Conservation (phyloP, 1,140 invertebrate genomes). For the Heliconius eleuchia region DNA sequence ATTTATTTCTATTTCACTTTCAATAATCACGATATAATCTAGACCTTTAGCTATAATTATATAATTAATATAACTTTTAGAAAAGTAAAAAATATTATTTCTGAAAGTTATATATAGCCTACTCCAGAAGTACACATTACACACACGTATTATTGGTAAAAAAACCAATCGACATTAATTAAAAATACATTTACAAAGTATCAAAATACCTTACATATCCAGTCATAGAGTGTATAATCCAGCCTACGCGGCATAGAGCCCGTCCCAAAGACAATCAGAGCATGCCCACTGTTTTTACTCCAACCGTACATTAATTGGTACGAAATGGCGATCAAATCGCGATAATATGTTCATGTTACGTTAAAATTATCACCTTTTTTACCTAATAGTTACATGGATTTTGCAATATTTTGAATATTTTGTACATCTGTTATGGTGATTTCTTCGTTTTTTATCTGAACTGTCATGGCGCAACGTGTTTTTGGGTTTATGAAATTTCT, state of each 20-base stretch:
- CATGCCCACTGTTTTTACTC: constrained; percentile 25
- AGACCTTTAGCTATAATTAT: no score
- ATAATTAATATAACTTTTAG: no score
- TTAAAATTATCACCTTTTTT: constrained; percentile 26
- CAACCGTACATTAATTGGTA: constrained; percentile 25
- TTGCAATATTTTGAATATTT: not conserved
- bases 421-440: not conserved
- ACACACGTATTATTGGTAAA: no score
- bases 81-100: no score
- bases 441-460: not conserved
- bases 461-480: not conserved
- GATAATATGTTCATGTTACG: constrained; percentile 21
- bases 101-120: no score
- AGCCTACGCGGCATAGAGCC: constrained; percentile 13
- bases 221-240: not conserved
- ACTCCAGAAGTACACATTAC: no score
- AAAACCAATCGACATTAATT: not conserved
- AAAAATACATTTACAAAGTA: not conserved
- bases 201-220: not conserved
- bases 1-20: no score
- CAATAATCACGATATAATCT: no score
- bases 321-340: constrained; percentile 17
- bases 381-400: not conserved
- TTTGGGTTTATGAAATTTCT: not conserved
- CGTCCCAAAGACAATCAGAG: constrained; percentile 31